Percentiles rank a stretch among this genome's conserved stretches.
These are phyloP conservation scores for Epinephelus moara DNA, from an alignment of 2,113 vertebrate species.

Conservation along the genomic window DNA sequence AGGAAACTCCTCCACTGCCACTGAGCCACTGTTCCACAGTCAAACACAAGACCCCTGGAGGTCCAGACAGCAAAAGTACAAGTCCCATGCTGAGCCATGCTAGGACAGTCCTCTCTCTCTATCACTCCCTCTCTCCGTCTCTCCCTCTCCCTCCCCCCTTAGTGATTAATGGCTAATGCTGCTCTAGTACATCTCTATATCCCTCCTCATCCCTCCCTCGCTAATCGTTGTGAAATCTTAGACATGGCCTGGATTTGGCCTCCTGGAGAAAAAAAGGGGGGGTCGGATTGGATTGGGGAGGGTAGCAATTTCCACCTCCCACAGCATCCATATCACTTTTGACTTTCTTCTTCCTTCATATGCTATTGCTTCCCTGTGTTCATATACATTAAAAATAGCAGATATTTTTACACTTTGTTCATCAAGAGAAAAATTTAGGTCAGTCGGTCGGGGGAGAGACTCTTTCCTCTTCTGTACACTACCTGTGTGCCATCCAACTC, in stretches of 20 bases:
- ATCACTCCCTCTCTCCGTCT: conserved; percentile 21
- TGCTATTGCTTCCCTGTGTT: not conserved
- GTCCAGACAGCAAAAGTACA: conserved; percentile 35
- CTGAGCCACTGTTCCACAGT: conserved; percentile 14
- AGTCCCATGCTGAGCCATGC: conserved; percentile 45
- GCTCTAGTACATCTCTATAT: conserved; percentile 71
- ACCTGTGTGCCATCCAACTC: not conserved
- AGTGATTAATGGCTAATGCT: conserved; percentile 74
- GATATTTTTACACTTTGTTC: not conserved
- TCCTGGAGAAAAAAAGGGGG: conserved; percentile 36
- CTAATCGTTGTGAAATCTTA: conserved; percentile 77
- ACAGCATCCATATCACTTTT: conserved; percentile 19
- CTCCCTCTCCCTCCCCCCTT: conserved; percentile 29
- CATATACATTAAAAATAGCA: not conserved
- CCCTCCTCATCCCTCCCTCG: conserved; percentile 66
- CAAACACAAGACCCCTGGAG: conserved; percentile 32
- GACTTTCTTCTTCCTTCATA: conserved; percentile 5
- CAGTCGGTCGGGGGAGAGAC: not conserved
- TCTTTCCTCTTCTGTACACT: not conserved
- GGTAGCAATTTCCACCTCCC: conserved; percentile 4
- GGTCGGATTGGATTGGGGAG: conserved; percentile 8
- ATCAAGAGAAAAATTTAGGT: not conserved
- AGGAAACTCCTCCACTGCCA: not conserved
- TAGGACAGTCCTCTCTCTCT: conserved; percentile 47
- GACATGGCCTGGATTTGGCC: conserved; percentile 69